Evolutionary conservation across 1,140 invertebrate species (phyloP).

Genomic region (Brachionus sp.): DNA sequence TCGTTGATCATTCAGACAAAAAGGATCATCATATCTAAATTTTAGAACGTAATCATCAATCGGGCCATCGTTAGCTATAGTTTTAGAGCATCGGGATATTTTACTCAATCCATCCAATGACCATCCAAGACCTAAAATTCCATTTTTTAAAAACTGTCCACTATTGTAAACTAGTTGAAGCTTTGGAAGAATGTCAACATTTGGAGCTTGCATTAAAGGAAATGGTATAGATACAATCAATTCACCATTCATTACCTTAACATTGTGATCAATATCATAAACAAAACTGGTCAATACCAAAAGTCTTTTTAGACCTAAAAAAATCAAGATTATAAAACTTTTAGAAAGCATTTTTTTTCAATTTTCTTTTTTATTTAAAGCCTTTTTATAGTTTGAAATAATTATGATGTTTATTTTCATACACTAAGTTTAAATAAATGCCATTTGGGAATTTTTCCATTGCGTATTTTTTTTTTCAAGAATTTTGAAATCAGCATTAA

Average conservation of each 20-base stretch:
- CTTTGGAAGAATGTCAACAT: background rate
- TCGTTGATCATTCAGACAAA: background rate
- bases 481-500: no score
- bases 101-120: background rate
- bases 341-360: no score
- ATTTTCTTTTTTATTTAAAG: no score
- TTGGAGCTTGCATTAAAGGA: background rate
- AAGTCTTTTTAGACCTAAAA: no score
- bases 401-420: no score
- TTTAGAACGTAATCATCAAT: background rate
- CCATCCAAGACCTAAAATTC: constrained; percentile 4
- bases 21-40: constrained; percentile 15
- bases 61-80: background rate
- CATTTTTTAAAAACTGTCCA: background rate
- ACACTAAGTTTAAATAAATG: no score
- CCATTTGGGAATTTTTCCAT: no score
- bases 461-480: no score
- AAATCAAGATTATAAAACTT: no score
- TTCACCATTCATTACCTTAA: background rate
- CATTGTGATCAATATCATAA: background rate
- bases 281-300: no score
- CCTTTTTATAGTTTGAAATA: no score
- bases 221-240: background rate
- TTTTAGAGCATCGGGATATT: background rate
- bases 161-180: background rate